Evolutionary conservation across 2,113 vertebrate species (phyloP).

Genomic region (Axis porcinus): DNA sequence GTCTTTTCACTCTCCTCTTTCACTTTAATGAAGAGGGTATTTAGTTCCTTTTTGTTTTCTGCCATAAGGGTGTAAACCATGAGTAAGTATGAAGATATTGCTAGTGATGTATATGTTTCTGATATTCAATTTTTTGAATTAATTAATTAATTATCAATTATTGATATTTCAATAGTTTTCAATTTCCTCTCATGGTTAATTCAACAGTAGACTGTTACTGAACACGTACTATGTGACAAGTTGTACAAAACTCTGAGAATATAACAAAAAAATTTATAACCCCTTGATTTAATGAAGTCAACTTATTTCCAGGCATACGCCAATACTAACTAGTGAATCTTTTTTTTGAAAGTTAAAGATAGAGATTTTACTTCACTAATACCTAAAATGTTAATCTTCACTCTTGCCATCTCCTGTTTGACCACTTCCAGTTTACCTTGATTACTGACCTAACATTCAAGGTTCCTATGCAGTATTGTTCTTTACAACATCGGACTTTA

Average conservation of each 20-base stretch:
- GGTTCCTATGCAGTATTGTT: not conserved
- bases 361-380: not conserved
- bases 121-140: no score
- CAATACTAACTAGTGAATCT: not conserved
- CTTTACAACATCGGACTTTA: not conserved
- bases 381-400: not conserved
- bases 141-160: no score
- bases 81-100: not conserved
- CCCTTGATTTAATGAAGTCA: not conserved
- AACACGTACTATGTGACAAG: not conserved
- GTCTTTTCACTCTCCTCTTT: not conserved
- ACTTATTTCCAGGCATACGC: not conserved
- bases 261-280: not conserved
- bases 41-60: not conserved
- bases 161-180: slow-evolving; percentile 23
- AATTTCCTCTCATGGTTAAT: not conserved
- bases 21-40: not conserved
- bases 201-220: not conserved
- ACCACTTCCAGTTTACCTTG: not conserved
- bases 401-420: not conserved
- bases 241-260: not conserved
- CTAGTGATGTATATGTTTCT: not conserved
- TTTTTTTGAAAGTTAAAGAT: not conserved
- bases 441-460: not conserved
- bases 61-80: not conserved